Percentiles rank a stretch among this genome's conserved stretches.
Conservation (phyloP, 2,113 vertebrate genomes). For the Ceuthmochares aereus region DNA sequence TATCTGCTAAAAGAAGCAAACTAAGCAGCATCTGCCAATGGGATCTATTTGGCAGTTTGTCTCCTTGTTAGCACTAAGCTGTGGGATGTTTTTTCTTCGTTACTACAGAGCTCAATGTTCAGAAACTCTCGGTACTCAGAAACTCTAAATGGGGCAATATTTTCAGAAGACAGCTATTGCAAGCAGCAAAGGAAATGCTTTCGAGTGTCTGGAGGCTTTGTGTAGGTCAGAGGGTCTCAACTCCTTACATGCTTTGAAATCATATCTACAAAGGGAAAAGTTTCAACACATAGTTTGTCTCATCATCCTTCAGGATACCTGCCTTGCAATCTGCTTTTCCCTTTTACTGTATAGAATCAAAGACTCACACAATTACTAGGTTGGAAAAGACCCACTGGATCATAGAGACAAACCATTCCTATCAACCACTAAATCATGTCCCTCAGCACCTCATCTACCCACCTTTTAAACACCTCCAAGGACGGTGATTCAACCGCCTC, state of each 20-base stretch:
- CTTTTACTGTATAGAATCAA: not conserved
- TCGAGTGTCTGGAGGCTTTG: not conserved
- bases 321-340: not conserved
- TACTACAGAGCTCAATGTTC: not conserved
- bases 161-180: not conserved
- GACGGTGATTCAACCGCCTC: too few species aligned
- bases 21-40: not conserved
- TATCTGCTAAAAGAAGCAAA: constrained; percentile 1
- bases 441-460: too few species aligned
- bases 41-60: not conserved
- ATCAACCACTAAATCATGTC: too few species aligned
- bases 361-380: too few species aligned
- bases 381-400: too few species aligned
- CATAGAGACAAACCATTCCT: too few species aligned
- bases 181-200: not conserved
- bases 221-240: not conserved
- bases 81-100: not conserved
- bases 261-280: not conserved
- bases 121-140: not conserved
- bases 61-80: not conserved
- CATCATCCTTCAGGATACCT: not conserved
- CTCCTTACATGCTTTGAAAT: not conserved
- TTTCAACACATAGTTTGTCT: not conserved
- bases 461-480: too few species aligned
- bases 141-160: not conserved